Conservation (phyloP, 2,797 vertebrate genomes). For the Anguilla anguilla region DNA sequence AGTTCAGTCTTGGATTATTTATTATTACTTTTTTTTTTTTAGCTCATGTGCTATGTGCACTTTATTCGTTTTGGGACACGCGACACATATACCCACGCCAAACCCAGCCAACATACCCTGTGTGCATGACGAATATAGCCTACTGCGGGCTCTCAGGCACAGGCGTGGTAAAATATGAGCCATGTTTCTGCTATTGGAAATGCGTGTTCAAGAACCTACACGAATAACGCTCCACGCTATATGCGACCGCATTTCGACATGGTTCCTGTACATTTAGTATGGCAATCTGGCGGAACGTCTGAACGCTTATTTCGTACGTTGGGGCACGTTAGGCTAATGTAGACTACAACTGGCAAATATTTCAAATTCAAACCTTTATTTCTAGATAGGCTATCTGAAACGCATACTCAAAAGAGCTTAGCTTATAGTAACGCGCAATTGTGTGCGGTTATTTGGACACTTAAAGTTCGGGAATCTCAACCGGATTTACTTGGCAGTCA, state of each 20-base stretch:
- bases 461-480: background rate
- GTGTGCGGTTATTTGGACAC: background rate
- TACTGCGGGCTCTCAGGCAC: background rate
- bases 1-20: conserved; percentile 32
- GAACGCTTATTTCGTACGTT: background rate
- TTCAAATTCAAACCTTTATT: no score
- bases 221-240: background rate
- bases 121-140: background rate
- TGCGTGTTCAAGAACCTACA: background rate
- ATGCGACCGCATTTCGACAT: background rate
- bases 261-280: background rate
- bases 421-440: background rate
- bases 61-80: conserved; percentile 30
- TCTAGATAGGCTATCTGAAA: background rate
- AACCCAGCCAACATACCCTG: background rate
- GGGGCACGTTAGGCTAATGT: background rate
- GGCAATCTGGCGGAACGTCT: background rate
- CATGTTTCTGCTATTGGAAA: background rate
- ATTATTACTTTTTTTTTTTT: conserved; percentile 7
- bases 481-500: conserved; percentile 28
- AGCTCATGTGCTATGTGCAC: conserved; percentile 19
- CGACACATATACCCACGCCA: background rate
- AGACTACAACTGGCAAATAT: background rate
- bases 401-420: background rate
- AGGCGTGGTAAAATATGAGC: background rate